Base-by-base conservation (phyloP, 92 coral and sea anemone species). In the Siderastrea radians region DNA sequence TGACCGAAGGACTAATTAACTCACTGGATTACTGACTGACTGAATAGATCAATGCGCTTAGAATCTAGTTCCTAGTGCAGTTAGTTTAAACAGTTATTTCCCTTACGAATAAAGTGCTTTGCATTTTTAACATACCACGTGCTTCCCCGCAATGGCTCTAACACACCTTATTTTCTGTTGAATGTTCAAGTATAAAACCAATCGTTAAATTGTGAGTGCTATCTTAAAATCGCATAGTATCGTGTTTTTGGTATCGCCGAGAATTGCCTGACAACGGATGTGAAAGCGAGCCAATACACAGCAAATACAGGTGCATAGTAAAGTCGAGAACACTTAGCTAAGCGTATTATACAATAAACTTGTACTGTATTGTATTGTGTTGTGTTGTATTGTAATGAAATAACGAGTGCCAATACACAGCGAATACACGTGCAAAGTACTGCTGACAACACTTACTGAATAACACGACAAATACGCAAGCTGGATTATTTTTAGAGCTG, bases 161-260 rank as follows among this genome's bases (percentile, higher is more conserved):
- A 19, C 26, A 48, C 54, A 47, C 46, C 83, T 75, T 85, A 92
- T 88, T 92, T 88, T 92, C 95, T 92, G 95, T 75, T 67, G 87
- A 82, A 92, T 69, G 48, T 72, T 82, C 13, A 77, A 77, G 68
- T 14, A 48, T 58, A 51, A 50, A n/a, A n/a, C n/a, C n/a, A n/a
- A n/a, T n/a, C 43, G 68, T 72, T 82, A 57, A 82, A 55, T 72
- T 3, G 71, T n/a, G 47, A 80, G 17, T n/a, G 45, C 3, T 13
- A 67, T 6, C 7, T 16, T 63, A n/a, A 79, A 67, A 68, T 64
- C 12, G 84, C 50, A 59, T 59, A 72, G 16, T n/a, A n/a, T n/a
- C n/a, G n/a, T n/a, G n/a, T n/a, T n/a, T n/a, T 38, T 52, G 57
- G 57, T 52, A 52, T 9, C 8, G 57, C 57, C 0, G 57, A 52